Percentiles rank a stretch among this genome's conserved stretches.
Evolutionary conservation across 2,888 invertebrate genomes (phyloP).

Genomic region (Pristionchus exspectatus): DNA sequence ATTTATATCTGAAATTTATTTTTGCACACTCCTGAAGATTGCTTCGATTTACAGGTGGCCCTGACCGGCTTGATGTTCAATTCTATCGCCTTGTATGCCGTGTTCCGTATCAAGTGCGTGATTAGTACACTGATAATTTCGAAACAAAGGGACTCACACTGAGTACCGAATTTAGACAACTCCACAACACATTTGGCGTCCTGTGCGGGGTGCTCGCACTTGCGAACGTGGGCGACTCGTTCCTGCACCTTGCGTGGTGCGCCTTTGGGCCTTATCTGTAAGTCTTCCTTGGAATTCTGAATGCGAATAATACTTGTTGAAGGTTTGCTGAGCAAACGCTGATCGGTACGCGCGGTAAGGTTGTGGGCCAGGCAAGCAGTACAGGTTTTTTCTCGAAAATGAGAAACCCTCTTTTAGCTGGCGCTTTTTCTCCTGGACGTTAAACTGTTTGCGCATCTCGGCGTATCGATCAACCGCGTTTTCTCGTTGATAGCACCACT

Average conservation of each 20-base stretch:
- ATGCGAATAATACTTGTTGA: neutral
- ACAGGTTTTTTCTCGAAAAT: neutral
- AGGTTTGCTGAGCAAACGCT: neutral
- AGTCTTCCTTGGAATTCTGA: neutral
- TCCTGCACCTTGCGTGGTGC: neutral
- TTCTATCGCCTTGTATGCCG: neutral
- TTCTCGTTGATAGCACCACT: neutral
- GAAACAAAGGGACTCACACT: no score
- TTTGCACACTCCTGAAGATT: no score
- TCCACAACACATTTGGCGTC: neutral
- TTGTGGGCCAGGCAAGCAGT: neutral
- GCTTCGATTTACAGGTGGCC: neutral
- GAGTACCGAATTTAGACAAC: neutral
- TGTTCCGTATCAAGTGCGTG: neutral
- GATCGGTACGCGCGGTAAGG: neutral
- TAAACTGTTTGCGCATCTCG: neutral
- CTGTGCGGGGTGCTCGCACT: neutral
- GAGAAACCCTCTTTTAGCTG: neutral
- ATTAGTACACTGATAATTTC: neutral
- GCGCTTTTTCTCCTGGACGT: neutral
- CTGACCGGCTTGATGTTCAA: neutral
- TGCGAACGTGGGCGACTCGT: neutral
- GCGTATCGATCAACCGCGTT: neutral
- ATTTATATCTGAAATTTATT: no score
- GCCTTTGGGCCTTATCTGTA: neutral